Evolutionary conservation across 2,888 invertebrate species (phyloP), one percentile per base, ranked within the genome.

Genomic region (Drosophila neonasuta): DNA sequence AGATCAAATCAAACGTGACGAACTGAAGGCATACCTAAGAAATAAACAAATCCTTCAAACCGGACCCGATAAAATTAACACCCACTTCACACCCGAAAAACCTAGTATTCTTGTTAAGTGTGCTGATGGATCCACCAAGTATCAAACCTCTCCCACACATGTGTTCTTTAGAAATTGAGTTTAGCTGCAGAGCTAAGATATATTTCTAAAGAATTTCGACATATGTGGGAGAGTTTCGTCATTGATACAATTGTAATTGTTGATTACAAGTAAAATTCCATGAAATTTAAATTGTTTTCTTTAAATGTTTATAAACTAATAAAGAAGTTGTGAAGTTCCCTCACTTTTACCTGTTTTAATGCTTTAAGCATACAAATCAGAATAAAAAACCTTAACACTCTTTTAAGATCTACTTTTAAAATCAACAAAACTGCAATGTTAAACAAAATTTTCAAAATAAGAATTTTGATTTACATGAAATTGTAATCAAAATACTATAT

Each of bases 401-500:
- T 6, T 24, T 24, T 20, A 4, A 24, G 24, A 24, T 6, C 24
- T 24, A 6, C 24, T 6, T 24, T 6, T 24, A 5, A 24, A 6
- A 24, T 1, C 1, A 6, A 24, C 6, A 24, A 24, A 24, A 6
- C 24, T 24, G 24, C 24, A 24, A 24, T 6, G 24, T 24, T 24
- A 24, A 24, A 36, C 24, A 24, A 6, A 36, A 4, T 11, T 3
- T 4, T 3, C 11, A 36, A 36, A 36, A n/a, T n/a, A 36, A 11
- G 6, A 5, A n/a, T n/a, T n/a, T 36, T 36, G 36, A 24, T 54
- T 55, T 17, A 10, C 5, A 34, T 29, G 20, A 30, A 34, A 42
- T 56, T 48, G 29, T 20, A 57, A 20, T 39, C 13, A 42, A 41
- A 29, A 46, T 46, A 30, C 61, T 50, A 46, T 42, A 34, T 44